These are phyloP conservation scores for Cochlearius cochlearius DNA, from an alignment of 2,113 vertebrate species.

Conservation along the genomic window DNA sequence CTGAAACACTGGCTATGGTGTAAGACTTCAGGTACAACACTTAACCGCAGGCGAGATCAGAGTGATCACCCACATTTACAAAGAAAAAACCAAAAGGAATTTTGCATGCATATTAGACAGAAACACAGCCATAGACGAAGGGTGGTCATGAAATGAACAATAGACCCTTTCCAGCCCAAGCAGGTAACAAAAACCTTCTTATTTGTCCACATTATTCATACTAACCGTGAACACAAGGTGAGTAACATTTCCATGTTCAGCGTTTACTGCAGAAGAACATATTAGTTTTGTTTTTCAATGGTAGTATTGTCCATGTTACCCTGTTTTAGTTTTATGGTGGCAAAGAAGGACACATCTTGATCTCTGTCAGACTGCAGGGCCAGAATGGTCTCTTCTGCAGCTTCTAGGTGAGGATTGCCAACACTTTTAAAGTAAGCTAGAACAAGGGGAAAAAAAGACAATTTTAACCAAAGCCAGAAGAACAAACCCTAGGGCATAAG, in stretches of 20 bases:
- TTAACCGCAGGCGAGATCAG: not conserved
- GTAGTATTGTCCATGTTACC: constrained; percentile 67
- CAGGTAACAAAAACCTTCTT: not conserved
- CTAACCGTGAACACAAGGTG: not conserved
- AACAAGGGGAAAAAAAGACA: not conserved
- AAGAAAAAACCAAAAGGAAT: not conserved
- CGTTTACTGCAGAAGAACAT: not conserved
- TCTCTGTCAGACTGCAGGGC: constrained; percentile 86
- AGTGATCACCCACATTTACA: not conserved
- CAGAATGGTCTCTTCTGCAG: constrained; percentile 84
- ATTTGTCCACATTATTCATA: not conserved
- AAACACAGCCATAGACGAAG: not conserved
- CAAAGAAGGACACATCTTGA: constrained; percentile 88
- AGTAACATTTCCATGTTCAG: not conserved
- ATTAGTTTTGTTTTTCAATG: constrained; percentile 34
- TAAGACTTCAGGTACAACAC: not conserved
- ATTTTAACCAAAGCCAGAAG: not conserved
- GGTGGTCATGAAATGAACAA: not conserved
- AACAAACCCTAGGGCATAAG: not conserved
- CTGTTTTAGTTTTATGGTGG: constrained; percentile 80
- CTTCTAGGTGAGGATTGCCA: constrained; percentile 84
- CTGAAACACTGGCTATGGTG: not conserved
- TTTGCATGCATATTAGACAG: not conserved
- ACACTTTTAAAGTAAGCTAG: constrained; percentile 88
- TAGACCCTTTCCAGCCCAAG: not conserved